These are phyloP conservation scores for Ecdyonurus torrentis DNA, from an alignment of 2,888 invertebrate genomes.

Conservation along the genomic window DNA sequence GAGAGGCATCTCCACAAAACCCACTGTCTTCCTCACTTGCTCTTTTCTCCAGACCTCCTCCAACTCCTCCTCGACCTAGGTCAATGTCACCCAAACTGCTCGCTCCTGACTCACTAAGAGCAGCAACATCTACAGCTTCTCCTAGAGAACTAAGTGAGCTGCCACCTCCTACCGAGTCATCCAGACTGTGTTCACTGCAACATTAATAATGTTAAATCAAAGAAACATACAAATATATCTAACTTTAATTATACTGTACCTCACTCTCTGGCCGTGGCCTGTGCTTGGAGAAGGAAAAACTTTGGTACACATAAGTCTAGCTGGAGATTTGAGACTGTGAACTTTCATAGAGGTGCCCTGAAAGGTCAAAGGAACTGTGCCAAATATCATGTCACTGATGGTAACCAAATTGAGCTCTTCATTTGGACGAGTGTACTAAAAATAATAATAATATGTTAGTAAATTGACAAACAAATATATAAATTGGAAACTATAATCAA, in stretches of 20 bases:
- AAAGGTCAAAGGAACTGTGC: conserved; percentile 77
- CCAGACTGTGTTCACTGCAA: conserved; percentile 16
- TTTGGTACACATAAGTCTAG: conserved; percentile 29
- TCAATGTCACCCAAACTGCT: conserved; percentile 2
- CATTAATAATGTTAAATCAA: conserved; percentile 2
- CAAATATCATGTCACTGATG: conserved; percentile 82
- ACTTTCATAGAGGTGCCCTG: conserved; percentile 77
- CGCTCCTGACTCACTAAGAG: background rate
- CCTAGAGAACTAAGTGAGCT: conserved; percentile 17
- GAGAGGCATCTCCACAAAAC: conserved; percentile 17
- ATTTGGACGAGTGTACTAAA: conserved; percentile 44
- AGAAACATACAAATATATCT: background rate
- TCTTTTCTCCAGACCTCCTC: conserved; percentile 8
- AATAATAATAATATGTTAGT: conserved; percentile 12
- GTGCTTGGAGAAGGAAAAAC: conserved; percentile 23
- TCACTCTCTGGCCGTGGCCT: conserved; percentile 8
- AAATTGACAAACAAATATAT: background rate
- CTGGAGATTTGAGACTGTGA: conserved; percentile 38
- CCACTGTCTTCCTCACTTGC: conserved; percentile 17
- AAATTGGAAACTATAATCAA: background rate
- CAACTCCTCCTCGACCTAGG: background rate
- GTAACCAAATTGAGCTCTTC: conserved; percentile 51
- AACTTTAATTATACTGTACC: background rate
- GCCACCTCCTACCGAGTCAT: conserved; percentile 14
- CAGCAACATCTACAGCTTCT: conserved; percentile 8